Evolutionary conservation across 2,888 invertebrate genomes (phyloP).

Genomic region (Lasioglossum marginatum): DNA sequence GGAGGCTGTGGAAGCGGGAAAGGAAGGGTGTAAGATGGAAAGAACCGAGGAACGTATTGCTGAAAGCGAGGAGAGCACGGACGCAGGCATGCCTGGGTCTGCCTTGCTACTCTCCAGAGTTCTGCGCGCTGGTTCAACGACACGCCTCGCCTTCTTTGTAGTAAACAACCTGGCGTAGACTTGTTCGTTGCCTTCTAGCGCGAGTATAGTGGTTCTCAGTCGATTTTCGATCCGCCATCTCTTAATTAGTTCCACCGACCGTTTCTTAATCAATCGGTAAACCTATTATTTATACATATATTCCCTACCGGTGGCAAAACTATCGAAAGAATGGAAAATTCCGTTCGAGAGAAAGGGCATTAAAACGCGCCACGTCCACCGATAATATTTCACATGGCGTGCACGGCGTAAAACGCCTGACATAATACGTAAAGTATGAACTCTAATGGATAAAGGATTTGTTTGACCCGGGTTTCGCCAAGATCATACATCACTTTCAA

Average conservation of each 20-base stretch:
- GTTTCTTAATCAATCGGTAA: neutral
- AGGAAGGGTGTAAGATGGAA: constrained; percentile 49
- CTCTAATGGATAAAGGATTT: constrained; percentile 10
- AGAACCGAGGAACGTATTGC: constrained; percentile 65
- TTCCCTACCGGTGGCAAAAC: neutral
- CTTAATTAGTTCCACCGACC: constrained; percentile 48
- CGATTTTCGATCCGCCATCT: constrained; percentile 33
- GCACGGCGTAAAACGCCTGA: neutral
- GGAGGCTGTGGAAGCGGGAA: constrained; percentile 58
- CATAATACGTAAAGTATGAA: neutral
- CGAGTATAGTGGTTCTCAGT: constrained; percentile 76
- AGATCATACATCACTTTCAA: constrained; percentile 16
- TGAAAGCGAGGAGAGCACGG: constrained; percentile 70
- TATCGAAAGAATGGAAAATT: neutral
- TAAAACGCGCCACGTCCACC: neutral
- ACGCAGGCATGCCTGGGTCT: constrained; percentile 75
- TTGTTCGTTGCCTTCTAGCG: constrained; percentile 76
- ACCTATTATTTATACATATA: neutral
- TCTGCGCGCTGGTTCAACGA: constrained; percentile 82
- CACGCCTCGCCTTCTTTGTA: constrained; percentile 83
- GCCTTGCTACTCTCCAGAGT: constrained; percentile 76
- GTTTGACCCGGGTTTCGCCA: neutral
- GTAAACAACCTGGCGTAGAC: constrained; percentile 83
- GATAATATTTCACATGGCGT: constrained; percentile 4
- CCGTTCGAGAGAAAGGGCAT: neutral